Evolutionary conservation across 2,797 vertebrate species (phyloP).

Genomic region (Euthynnus affinis): DNA sequence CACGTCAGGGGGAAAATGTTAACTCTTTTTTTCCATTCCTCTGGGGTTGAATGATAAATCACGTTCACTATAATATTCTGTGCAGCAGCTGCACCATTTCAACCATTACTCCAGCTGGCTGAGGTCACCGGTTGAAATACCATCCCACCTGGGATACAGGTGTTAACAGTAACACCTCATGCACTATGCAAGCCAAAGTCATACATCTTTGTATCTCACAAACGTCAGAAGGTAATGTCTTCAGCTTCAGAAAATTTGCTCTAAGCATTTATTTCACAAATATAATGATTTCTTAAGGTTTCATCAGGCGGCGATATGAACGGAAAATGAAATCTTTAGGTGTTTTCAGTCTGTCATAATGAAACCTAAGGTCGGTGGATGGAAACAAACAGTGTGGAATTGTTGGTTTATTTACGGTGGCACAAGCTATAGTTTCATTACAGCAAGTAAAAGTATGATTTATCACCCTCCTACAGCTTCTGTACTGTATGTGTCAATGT

Average conservation of each 20-base stretch:
- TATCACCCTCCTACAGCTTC: constrained; percentile 51
- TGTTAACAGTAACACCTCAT: constrained; percentile 4
- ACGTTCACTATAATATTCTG: neutral
- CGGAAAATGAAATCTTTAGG: neutral
- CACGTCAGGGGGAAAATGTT: constrained; percentile 28
- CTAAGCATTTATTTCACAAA: neutral
- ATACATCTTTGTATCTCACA: neutral
- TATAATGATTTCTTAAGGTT: constrained; percentile 9
- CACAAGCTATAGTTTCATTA: constrained; percentile 30
- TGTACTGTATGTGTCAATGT: neutral
- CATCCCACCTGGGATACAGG: constrained; percentile 39
- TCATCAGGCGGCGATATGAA: neutral
- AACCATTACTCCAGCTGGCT: constrained; percentile 17
- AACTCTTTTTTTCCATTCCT: constrained; percentile 4
- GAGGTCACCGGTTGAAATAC: constrained; percentile 28
- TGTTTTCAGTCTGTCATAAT: neutral
- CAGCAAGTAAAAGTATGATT: constrained; percentile 39
- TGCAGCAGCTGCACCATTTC: constrained; percentile 26
- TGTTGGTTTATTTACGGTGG: constrained; percentile 57
- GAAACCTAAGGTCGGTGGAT: constrained; percentile 9
- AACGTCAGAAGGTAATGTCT: neutral
- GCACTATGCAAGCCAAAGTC: neutral
- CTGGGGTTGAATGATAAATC: constrained; percentile 35
- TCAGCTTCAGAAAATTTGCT: neutral
- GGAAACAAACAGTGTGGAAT: constrained; percentile 25